Evolutionary conservation across 2,797 vertebrate species (phyloP), one percentile per base, ranked within the genome.

Genomic region (Synanceia verrucosa): DNA sequence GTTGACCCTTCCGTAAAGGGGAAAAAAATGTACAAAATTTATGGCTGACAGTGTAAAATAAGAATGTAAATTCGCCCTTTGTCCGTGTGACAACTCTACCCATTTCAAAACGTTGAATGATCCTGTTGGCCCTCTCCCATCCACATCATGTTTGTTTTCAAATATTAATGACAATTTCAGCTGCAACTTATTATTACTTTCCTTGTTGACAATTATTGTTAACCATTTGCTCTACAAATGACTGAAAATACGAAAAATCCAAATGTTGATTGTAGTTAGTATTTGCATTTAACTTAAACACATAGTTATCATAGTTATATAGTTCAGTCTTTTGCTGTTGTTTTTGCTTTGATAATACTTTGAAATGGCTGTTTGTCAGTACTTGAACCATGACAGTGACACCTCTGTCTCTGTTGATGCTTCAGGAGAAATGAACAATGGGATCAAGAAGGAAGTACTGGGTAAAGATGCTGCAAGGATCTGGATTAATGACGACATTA

Each of bases 381-480:
- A 4, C 1, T 36, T 50, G 7, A 51, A 48, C 14, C 18, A 18
- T 43, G 1, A 6, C 5, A 14, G 1, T 74, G 48, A 61, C 24
- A 18, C n/a, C 7, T 46, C 4, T 24, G 1, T 50, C 2, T 24
- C 11, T 74, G 12, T 60, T 69, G 19, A 33, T 68, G 47, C 67
- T 93, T 57, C 83, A 99, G 98, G 94, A 69, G 97, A 99, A 65
- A 68, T 96, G 34, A 97, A 96, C 91, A 99, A 99, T 76, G 98
- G 98, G 65, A 88, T 97, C 82, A 99, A 99, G 87, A 99, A 98
- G 81, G 98, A 99, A 56, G 91, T 95, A 31, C 88, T 95, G 12
- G 95, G 93, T 57, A 98, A 98, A 95, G 98, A 99, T 64, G 89
- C 96, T 23, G 85, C 96, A 71, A 95, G 96, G 86, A 95, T 98